These are phyloP conservation scores for Eupeodes luniger DNA, from an alignment of 2,888 invertebrate species.

Conservation along the genomic window DNA sequence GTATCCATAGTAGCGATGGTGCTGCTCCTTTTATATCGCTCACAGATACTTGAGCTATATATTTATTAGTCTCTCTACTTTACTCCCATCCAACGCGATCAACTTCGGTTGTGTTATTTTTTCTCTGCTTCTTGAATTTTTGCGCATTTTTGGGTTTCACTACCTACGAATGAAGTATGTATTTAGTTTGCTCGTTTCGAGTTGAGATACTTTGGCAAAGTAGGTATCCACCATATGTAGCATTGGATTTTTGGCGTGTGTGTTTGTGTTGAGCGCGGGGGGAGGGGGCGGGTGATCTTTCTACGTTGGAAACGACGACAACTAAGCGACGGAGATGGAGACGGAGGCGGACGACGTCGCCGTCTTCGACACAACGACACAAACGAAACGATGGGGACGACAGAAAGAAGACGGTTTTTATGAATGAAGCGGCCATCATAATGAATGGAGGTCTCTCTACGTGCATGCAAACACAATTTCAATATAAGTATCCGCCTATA, in stretches of 20 bases:
- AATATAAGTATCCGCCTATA: conserved; percentile 52
- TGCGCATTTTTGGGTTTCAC: conserved; percentile 65
- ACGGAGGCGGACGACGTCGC: conserved; percentile 17
- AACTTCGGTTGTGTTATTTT: conserved; percentile 46
- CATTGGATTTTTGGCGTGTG: conserved; percentile 29
- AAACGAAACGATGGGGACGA: conserved; percentile 63
- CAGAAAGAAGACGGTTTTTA: conserved; percentile 79
- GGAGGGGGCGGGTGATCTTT: conserved; percentile 35
- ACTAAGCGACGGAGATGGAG: conserved; percentile 37
- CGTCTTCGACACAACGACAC: conserved; percentile 26
- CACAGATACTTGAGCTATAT: conserved; percentile 51
- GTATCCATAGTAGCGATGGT: conserved; percentile 30
- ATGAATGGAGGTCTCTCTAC: conserved; percentile 80
- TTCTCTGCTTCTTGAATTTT: conserved; percentile 20
- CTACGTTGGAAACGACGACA: conserved; percentile 59
- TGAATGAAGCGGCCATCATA: conserved; percentile 82
- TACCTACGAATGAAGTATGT: conserved; percentile 20
- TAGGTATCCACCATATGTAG: conserved; percentile 73
- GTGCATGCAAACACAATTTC: conserved; percentile 77
- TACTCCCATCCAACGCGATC: conserved; percentile 50
- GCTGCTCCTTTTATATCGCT: conserved; percentile 30
- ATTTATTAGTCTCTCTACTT: conserved; percentile 38
- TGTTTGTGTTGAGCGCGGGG: conserved; percentile 38
- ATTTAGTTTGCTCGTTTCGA: conserved; percentile 39
- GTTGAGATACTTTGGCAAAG: conserved; percentile 77